Evolutionary conservation across 2,888 invertebrate species (phyloP).

Genomic region (Coronaproctus castanopsis): DNA sequence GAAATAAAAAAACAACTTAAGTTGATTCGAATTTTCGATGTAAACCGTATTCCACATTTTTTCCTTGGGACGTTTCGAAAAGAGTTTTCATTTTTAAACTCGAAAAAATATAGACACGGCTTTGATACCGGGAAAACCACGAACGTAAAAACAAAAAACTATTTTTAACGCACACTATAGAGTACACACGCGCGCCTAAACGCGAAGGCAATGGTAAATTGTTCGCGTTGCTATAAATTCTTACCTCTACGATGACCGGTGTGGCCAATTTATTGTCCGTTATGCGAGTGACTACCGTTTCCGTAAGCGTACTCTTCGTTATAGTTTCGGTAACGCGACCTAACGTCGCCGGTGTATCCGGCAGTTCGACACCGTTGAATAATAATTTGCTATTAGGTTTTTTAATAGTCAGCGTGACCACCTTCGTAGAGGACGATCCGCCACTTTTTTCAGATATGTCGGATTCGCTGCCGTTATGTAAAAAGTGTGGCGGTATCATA

Average conservation of each 20-base stretch:
- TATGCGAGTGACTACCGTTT: slow-evolving; percentile 81
- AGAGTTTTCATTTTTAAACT: too few relatives aligned
- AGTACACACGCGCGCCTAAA: too few relatives aligned
- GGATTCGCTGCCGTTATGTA: slow-evolving; percentile 24
- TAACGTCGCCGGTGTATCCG: slow-evolving; percentile 61
- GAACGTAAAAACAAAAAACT: too few relatives aligned
- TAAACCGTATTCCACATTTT: too few relatives aligned
- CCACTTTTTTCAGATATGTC: slow-evolving; percentile 6
- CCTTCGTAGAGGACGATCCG: slow-evolving; percentile 7
- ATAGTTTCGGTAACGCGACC: slow-evolving; percentile 84
- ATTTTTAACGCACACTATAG: too few relatives aligned
- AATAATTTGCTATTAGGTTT: slow-evolving; percentile 40
- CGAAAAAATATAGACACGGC: too few relatives aligned
- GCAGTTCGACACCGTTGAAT: slow-evolving; percentile 48
- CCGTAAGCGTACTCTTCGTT: slow-evolving; percentile 88
- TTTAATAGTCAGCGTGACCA: slow-evolving; percentile 71
- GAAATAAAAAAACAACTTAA: too few relatives aligned
- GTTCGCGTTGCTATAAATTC: too few relatives aligned
- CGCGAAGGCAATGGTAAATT: too few relatives aligned
- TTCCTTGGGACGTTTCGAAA: too few relatives aligned
- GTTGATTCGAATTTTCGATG: too few relatives aligned
- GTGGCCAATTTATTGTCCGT: slow-evolving; percentile 76
- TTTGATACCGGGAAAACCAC: too few relatives aligned
- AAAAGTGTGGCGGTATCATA: slow-evolving; percentile 82
- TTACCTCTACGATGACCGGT: slow-evolving; percentile 76